Evolutionary conservation across 2,888 invertebrate genomes (phyloP), one percentile per base, ranked within the genome.

Genomic region (Agrotis puta): DNA sequence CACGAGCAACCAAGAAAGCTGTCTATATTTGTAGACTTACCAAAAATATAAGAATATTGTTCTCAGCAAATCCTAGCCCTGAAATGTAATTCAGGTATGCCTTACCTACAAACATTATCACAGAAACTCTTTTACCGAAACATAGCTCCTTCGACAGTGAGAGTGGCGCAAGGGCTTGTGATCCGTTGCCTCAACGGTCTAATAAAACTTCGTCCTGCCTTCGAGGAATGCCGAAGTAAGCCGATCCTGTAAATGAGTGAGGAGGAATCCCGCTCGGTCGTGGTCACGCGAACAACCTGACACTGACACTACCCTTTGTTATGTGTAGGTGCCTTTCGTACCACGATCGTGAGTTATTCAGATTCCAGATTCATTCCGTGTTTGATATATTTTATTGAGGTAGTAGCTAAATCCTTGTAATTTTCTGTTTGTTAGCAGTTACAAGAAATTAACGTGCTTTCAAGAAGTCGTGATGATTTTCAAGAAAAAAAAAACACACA

Each of bases 281-380:
- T 92, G 92, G 91, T 93, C 94, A 94, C 94, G 93, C 93, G 89
- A 93, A 90, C 89, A 90, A 92, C 92, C 92, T 92, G 94, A 93
- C 90, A 91, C 89, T 90, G 90, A 89, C 89, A 89, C 88, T 89
- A 87, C 84, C 70, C 76, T 91, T 93, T 93, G 92, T 93, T 92
- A 81, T 84, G 82, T 82, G 80, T 74, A 71, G 77, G 74, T 82
- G 87, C 84, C 84, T 87, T 82, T 76, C 74, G 85, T 78, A 84
- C 85, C 87, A 83, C 88, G 88, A 85, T 90, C 91, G 93, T 92
- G 91, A 92, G 88, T 89, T 88, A 88, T 88, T 89, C 86, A 88
- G 89, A 91, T 91, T 90, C 91, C 90, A 85, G 88, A 89, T 91
- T 88, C 83, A 89, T 90, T 89, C 86, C 85, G 75, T 85, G 85